Evolutionary conservation across 2,113 vertebrate species (phyloP).

Genomic region (Stigmatopora argus): DNA sequence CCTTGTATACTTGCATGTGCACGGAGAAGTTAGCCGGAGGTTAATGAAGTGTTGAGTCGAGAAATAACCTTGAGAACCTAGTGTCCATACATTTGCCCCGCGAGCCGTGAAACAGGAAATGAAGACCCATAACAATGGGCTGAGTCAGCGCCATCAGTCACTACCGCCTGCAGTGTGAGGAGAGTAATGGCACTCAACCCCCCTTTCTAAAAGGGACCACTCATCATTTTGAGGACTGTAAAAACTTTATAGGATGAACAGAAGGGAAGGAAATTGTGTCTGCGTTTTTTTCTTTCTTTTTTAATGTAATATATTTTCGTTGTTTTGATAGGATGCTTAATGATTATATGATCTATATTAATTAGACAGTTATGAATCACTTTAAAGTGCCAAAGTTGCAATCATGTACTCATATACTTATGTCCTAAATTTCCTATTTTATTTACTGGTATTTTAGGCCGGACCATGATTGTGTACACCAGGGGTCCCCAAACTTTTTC

Average conservation of each 20-base stretch:
- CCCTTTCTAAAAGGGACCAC: conserved; percentile 30
- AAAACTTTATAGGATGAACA: conserved; percentile 19
- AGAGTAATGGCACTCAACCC: conserved; percentile 59
- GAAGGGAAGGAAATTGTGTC: background rate
- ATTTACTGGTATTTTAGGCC: background rate
- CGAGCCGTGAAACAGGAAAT: conserved; percentile 64
- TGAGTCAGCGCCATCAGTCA: conserved; percentile 70
- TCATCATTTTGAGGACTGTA: conserved; percentile 37
- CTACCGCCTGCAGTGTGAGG: conserved; percentile 33
- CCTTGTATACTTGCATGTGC: background rate
- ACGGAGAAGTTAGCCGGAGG: conserved; percentile 38
- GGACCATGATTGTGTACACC: background rate
- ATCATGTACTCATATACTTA: background rate
- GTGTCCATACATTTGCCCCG: conserved; percentile 61
- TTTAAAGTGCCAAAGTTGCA: background rate
- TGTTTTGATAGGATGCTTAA: background rate
- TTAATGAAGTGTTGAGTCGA: conserved; percentile 67
- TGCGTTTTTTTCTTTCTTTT: background rate
- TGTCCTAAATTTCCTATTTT: background rate
- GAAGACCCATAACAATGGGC: conserved; percentile 66
- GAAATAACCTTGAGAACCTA: conserved; percentile 65
- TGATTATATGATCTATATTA: background rate
- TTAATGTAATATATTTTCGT: background rate
- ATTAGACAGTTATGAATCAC: background rate
- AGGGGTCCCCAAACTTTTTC: no score